Conservation (phyloP, 1,140 invertebrate species). For the Lethrus apterus region DNA sequence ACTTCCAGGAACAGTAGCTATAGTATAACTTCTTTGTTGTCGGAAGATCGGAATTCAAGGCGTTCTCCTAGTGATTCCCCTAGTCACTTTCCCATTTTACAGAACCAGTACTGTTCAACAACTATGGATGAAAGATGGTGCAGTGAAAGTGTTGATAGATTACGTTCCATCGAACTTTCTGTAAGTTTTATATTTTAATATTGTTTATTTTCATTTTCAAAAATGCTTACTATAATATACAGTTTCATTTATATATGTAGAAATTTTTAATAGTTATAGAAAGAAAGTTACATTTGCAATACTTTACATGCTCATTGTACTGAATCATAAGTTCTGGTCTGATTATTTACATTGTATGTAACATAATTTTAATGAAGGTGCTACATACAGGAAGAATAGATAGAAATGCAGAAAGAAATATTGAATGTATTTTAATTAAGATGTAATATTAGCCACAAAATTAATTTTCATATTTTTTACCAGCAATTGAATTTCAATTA, state of each 20-base stretch:
- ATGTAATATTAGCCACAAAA: background rate
- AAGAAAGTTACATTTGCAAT: no score
- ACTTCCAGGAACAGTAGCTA: constrained; percentile 49
- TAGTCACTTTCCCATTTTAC: constrained; percentile 35
- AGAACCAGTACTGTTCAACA: constrained; percentile 25
- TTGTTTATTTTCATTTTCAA: no score
- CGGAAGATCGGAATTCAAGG: constrained; percentile 38
- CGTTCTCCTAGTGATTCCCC: constrained; percentile 35
- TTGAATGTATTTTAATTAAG: background rate
- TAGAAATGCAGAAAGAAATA: no score
- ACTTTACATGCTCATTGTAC: no score
- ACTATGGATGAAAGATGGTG: constrained; percentile 35
- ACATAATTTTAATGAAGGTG: no score
- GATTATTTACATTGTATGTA: no score
- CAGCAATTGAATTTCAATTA: background rate
- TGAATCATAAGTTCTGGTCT: no score
- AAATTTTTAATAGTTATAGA: no score
- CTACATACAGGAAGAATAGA: no score
- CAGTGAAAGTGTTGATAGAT: constrained; percentile 37
- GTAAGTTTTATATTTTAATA: constrained; percentile 35
- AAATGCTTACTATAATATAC: no score
- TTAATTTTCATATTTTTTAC: background rate
- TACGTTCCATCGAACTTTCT: constrained; percentile 38
- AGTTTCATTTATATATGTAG: no score
- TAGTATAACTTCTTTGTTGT: constrained; percentile 69